These are phyloP conservation scores for Chiloscyllium punctatum DNA, from an alignment of 2,797 vertebrate genomes.

Conservation along the genomic window DNA sequence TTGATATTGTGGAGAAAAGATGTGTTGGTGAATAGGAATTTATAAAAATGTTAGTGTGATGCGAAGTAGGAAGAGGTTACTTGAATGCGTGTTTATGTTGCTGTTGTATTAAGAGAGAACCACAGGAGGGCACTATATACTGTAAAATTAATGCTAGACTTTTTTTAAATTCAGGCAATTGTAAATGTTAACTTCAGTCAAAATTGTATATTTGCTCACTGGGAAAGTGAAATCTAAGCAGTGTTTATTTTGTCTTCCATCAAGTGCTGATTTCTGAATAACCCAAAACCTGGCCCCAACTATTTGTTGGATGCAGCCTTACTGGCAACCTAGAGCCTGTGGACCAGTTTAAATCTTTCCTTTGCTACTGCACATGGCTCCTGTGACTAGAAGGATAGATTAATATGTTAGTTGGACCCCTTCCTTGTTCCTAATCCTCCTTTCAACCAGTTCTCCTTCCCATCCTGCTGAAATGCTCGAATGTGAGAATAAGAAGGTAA, in stretches of 20 bases:
- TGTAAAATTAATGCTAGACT: not conserved
- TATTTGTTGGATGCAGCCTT: not conserved
- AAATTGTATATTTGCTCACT: not conserved
- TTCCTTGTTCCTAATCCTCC: not conserved
- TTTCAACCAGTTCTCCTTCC: no score
- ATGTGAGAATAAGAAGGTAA: not conserved
- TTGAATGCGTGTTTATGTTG: not conserved
- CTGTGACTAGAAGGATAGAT: not conserved
- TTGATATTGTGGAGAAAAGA: no score
- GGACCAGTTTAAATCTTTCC: not conserved
- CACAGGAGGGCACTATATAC: conserved; percentile 26
- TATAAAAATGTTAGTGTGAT: not conserved
- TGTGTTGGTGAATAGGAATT: not conserved
- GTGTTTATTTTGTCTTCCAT: not conserved
- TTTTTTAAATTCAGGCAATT: not conserved
- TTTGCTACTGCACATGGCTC: not conserved
- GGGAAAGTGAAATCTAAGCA: not conserved
- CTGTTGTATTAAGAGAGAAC: not conserved
- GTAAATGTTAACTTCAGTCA: not conserved
- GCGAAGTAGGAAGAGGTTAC: not conserved
- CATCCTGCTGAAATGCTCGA: not conserved
- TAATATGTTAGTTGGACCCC: not conserved
- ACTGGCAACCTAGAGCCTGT: not conserved
- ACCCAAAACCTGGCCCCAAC: not conserved
- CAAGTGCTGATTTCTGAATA: not conserved